Percentiles rank a stretch among this genome's conserved stretches.
These are phyloP conservation scores for Ypsolopha sequella DNA, from an alignment of 2,888 invertebrate genomes.

Conservation along the genomic window DNA sequence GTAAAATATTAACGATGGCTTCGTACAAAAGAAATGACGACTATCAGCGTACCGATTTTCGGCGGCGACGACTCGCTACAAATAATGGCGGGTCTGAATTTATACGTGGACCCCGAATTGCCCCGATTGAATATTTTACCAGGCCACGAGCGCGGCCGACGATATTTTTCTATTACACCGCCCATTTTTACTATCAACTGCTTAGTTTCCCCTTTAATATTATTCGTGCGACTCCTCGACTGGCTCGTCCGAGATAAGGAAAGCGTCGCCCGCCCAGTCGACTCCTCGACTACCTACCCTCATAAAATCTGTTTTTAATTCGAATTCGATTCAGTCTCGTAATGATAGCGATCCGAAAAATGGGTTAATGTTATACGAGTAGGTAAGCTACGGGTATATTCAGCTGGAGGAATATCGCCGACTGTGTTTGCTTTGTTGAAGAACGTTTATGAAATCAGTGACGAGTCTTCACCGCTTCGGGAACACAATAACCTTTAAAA, in stretches of 20 bases:
- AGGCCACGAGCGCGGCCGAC: slow-evolving; percentile 62
- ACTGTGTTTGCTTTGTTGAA: too few species aligned
- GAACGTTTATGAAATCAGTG: background rate
- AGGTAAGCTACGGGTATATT: background rate
- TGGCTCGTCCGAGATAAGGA: slow-evolving; percentile 15
- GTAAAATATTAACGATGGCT: slow-evolving; percentile 69
- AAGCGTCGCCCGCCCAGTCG: slow-evolving; percentile 3
- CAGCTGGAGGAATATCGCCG: background rate
- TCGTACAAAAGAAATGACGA: slow-evolving; percentile 59
- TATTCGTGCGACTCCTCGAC: slow-evolving; percentile 45
- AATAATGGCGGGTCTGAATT: slow-evolving; percentile 64
- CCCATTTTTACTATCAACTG: slow-evolving; percentile 68
- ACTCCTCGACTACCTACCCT: slow-evolving; percentile 10
- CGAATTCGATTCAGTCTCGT: slow-evolving; percentile 12
- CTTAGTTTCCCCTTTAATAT: slow-evolving; percentile 65
- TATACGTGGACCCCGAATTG: slow-evolving; percentile 67
- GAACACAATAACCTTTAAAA: slow-evolving; percentile 69
- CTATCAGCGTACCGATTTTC: slow-evolving; percentile 68
- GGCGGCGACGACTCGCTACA: slow-evolving; percentile 55
- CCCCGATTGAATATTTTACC: slow-evolving; percentile 70
- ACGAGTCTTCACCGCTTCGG: slow-evolving; percentile 28
- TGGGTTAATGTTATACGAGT: slow-evolving; percentile 2
- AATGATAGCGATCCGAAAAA: slow-evolving; percentile 7
- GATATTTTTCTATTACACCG: slow-evolving; percentile 67
- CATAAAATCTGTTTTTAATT: slow-evolving; percentile 13